Evolutionary conservation across 2,797 vertebrate species (phyloP).

Genomic region (Phoxinus dragarum): DNA sequence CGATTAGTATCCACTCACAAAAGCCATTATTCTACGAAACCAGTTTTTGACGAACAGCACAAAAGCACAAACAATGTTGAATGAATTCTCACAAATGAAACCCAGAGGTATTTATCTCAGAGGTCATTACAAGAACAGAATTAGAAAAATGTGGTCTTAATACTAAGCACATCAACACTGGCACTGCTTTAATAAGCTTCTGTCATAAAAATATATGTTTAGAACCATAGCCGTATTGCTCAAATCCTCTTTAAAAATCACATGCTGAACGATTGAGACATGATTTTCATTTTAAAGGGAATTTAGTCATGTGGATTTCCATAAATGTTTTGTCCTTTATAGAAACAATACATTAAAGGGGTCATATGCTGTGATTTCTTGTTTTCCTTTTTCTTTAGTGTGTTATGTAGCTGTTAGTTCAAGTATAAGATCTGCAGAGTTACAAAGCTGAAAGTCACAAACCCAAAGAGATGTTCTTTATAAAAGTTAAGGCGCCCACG

Average conservation of each 20-base stretch:
- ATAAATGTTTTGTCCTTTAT: not conserved
- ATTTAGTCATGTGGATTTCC: slow-evolving; percentile 7
- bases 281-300: not conserved
- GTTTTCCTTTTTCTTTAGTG: too few relatives aligned
- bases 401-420: too few relatives aligned
- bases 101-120: slow-evolving; percentile 37
- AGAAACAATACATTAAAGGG: not conserved
- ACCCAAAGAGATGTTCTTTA: too few relatives aligned
- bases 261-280: not conserved
- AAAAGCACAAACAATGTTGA: slow-evolving; percentile 44
- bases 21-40: slow-evolving; percentile 51
- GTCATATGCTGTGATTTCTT: too few relatives aligned
- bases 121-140: slow-evolving; percentile 6
- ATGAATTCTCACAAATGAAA: slow-evolving; percentile 32
- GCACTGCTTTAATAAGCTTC: slow-evolving; percentile 19
- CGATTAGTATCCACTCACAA: slow-evolving; percentile 52
- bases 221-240: slow-evolving; percentile 11
- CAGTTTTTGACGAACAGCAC: slow-evolving; percentile 36
- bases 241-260: not conserved
- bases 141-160: slow-evolving; percentile 44
- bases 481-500: too few relatives aligned
- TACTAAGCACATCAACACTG: slow-evolving; percentile 34
- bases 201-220: slow-evolving; percentile 27
- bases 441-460: too few relatives aligned
- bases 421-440: too few relatives aligned